Evolutionary conservation across 2,113 vertebrate genomes (phyloP).

Genomic region (Antigone vipio): DNA sequence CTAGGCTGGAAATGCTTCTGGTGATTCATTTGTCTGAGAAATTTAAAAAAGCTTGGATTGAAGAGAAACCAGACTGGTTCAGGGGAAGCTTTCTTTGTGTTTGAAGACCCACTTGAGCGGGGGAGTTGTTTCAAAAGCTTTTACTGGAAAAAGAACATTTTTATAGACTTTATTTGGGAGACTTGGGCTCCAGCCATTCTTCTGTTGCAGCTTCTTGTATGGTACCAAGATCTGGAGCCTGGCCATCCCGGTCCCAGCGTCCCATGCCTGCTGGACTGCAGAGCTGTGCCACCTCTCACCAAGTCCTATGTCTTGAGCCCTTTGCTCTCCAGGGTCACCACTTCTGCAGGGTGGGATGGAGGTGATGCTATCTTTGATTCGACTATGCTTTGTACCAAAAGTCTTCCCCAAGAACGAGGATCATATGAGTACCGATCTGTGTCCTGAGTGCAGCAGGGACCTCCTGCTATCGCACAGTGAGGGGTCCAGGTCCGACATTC

Average conservation of each 20-base stretch:
- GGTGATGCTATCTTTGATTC: not conserved
- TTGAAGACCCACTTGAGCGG: not conserved
- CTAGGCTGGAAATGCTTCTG: conserved; percentile 29
- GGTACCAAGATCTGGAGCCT: not conserved
- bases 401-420: not conserved
- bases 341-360: not conserved
- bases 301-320: not conserved
- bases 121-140: not conserved
- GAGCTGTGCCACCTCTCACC: not conserved
- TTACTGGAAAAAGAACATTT: not conserved
- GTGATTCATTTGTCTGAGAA: conserved; percentile 45
- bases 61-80: not conserved
- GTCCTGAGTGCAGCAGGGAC: not conserved
- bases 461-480: not conserved
- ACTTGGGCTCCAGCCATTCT: not conserved
- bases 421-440: not conserved
- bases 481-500: not conserved
- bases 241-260: not conserved
- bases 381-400: not conserved
- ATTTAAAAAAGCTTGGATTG: not conserved
- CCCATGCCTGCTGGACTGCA: not conserved
- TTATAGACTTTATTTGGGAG: not conserved
- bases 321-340: not conserved
- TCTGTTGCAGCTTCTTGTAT: not conserved
- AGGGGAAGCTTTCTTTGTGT: not conserved